Evolutionary conservation across 1,140 invertebrate genomes (phyloP), one percentile per base, ranked within the genome.

Genomic region (Drosophila repletoides): DNA sequence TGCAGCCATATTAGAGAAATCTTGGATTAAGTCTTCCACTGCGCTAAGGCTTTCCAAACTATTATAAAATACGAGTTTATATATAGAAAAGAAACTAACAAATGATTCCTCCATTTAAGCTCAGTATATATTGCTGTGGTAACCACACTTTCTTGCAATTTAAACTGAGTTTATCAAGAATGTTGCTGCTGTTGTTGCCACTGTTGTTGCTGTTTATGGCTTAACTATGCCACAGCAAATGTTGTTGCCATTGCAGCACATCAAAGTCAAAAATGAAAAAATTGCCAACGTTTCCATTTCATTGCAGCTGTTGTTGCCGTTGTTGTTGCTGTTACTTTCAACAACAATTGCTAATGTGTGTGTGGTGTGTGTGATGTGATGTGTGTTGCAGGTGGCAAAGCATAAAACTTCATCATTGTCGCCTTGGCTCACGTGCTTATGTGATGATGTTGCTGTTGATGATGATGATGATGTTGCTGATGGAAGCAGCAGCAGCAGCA

Each of bases 391-490:
- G 80, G 80, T 86, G 80, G 70, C 67, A 86, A 86, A 86, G 81
- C 80, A 86, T 86, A 86, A 86, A 86, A 86, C 80, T 86, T 86
- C 80, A 86, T 86, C 84, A 86, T 86, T 76, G 81, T 80, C 80
- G 74, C 81, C 79, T 84, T 63, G 45, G 80, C 75, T 79, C 84
- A 84, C 73, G 77, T 76, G 79, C 48, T 41, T 46, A 48, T 83
- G 79, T 22, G 51, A 21, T 55, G 36, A 38, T 40, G 41, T 21
- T 63, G 60, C 4, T 43, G 40, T n/a, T 38, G 34, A 49, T 72
- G 77, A 46, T 41, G 63, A 28, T 64, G 60, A 14, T 59, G 76
- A 63, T 76, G 77, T 59, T 84, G 79, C 55, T 55, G 61, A 83
- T 81, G 60, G 68, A 81, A 76, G 56, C 48, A 63, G 46, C 55